phyloP scores from a whole-genome alignment of 92 coral and sea anemone genomes.

The Paragorgia papillata region DNA sequence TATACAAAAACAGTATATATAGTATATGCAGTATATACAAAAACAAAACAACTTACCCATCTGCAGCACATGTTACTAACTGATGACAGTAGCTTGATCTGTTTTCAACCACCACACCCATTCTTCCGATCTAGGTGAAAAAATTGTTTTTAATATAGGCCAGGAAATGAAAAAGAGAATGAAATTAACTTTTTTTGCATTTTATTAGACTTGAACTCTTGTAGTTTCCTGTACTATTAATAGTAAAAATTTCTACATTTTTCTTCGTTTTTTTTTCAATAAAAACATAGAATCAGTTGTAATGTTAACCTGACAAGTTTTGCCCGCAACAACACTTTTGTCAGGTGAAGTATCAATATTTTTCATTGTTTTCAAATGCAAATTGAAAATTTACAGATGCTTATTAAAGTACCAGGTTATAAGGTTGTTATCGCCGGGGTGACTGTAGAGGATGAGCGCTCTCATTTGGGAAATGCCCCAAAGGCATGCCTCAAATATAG shows the following conservation, averaged over 20 bases:
- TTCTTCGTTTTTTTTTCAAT: no score
- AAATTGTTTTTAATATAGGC: background rate
- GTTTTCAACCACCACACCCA: slow-evolving; percentile 96
- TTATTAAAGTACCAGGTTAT: background rate
- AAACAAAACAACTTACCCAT: slow-evolving; percentile 68
- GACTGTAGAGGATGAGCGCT: slow-evolving; percentile 50
- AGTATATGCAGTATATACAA: no score
- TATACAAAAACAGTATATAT: no score
- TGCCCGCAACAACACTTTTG: no score
- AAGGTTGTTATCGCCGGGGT: slow-evolving; percentile 46
- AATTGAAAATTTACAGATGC: background rate
- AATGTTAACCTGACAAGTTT: no score
- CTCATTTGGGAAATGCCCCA: slow-evolving; percentile 47
- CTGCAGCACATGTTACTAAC: slow-evolving; percentile 94
- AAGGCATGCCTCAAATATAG: slow-evolving; percentile 29
- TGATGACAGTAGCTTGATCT: slow-evolving; percentile 87
- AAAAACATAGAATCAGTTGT: no score
- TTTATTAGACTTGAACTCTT: no score
- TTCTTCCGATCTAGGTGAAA: slow-evolving; percentile 79
- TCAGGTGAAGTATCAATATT: no score
- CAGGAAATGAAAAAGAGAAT: background rate
- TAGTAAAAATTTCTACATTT: no score
- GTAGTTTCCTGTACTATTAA: no score
- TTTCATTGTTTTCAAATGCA: no score
- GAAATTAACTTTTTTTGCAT: no score